Evolutionary conservation across 2,797 vertebrate genomes (phyloP).

Genomic region (Tauraco hartlaubi): DNA sequence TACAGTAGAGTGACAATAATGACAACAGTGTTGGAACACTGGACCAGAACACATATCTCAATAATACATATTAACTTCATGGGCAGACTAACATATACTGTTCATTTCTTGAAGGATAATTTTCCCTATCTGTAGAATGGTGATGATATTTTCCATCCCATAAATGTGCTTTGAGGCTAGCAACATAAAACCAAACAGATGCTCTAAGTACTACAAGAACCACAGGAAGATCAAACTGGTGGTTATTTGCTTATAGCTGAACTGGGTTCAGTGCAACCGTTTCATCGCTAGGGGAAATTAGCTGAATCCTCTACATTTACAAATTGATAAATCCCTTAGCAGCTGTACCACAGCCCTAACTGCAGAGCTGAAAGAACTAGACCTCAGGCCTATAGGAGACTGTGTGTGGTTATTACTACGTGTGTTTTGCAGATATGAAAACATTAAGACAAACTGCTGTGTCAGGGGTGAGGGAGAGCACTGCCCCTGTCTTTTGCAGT

Average conservation of each 20-base stretch:
- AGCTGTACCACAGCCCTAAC: background rate
- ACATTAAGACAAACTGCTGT: background rate
- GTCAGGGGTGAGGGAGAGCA: background rate
- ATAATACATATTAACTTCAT: background rate
- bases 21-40: background rate
- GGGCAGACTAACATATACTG: fast-evolving
- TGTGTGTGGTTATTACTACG: background rate
- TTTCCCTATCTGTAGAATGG: background rate
- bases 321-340: background rate
- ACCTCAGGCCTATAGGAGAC: background rate
- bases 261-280: background rate
- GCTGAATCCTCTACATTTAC: background rate
- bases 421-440: background rate
- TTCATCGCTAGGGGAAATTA: background rate
- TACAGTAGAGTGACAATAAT: background rate
- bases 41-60: background rate
- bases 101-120: background rate
- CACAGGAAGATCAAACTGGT: background rate
- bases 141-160: background rate
- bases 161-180: background rate
- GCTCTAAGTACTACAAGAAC: background rate
- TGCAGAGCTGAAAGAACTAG: background rate
- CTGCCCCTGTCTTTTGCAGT: background rate
- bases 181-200: background rate
- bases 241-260: background rate